Percentiles rank a stretch among this genome's conserved stretches.
Evolutionary conservation across 2,113 vertebrate genomes (phyloP).

Genomic region (Bungarus multicinctus): DNA sequence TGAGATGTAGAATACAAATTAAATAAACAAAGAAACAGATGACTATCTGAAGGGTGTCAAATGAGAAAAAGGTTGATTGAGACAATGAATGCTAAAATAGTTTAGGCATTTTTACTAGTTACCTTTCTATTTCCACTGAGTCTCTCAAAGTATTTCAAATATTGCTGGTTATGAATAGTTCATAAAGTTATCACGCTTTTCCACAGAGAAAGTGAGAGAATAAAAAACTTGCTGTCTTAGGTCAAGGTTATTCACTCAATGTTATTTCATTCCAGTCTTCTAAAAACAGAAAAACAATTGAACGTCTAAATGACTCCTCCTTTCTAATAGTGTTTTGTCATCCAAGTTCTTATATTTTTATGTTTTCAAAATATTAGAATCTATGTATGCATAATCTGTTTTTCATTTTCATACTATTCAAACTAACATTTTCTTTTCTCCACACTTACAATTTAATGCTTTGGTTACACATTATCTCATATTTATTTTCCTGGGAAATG

Average conservation of each 20-base stretch:
- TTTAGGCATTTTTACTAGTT: not conserved
- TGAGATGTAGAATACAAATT: not conserved
- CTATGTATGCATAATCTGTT: not conserved
- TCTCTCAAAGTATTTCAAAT: not conserved
- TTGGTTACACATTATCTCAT: slow-evolving; percentile 5
- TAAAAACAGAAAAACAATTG: not conserved
- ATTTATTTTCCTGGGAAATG: slow-evolving; percentile 14
- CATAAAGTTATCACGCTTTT: not conserved
- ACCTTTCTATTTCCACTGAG: not conserved
- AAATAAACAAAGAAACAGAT: not conserved
- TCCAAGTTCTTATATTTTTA: slow-evolving; percentile 4
- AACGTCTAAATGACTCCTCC: not conserved
- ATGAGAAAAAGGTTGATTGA: not conserved
- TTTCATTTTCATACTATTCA: not conserved
- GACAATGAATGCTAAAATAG: not conserved
- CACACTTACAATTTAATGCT: not conserved
- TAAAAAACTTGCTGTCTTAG: not conserved
- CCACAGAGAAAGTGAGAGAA: not conserved
- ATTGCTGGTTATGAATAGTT: not conserved
- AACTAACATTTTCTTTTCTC: not conserved
- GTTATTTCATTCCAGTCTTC: not conserved
- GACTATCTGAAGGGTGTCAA: not conserved
- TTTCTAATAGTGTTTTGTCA: not conserved
- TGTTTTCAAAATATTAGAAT: slow-evolving; percentile 11
- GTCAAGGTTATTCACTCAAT: not conserved